Evolutionary conservation across 2,797 vertebrate species (phyloP).

Genomic region (Danionella dracula): DNA sequence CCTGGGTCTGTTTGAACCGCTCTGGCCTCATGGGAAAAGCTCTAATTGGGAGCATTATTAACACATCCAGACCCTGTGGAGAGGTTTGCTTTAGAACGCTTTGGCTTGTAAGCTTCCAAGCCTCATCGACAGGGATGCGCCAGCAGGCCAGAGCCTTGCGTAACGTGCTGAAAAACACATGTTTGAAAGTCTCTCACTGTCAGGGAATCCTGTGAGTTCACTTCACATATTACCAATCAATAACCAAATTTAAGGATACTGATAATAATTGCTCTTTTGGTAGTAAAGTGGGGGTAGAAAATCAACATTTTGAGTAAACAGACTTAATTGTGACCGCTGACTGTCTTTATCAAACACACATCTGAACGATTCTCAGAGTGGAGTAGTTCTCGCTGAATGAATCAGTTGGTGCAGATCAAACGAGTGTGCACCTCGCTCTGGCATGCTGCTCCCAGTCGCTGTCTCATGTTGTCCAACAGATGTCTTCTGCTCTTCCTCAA

Average conservation of each 20-base stretch:
- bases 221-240: too few relatives aligned
- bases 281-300: too few relatives aligned
- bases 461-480: constrained; percentile 49
- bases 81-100: neutral
- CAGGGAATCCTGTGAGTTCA: too few relatives aligned
- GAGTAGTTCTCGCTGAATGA: constrained; percentile 12
- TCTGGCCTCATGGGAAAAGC: neutral
- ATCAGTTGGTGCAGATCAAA: constrained; percentile 49
- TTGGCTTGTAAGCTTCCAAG: neutral
- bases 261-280: too few relatives aligned
- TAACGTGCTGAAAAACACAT: constrained; percentile 26
- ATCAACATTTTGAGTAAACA: too few relatives aligned
- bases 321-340: too few relatives aligned
- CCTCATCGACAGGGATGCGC: neutral
- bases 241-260: too few relatives aligned
- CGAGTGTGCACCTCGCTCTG: constrained; percentile 23
- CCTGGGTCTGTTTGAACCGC: constrained; percentile 52
- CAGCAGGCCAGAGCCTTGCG: neutral
- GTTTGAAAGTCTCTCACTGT: constrained; percentile 20
- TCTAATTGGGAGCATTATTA: neutral
- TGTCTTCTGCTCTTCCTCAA: constrained; percentile 51
- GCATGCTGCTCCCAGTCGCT: constrained; percentile 52
- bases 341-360: constrained; percentile 16
- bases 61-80: neutral
- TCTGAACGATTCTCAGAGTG: constrained; percentile 39